Evolutionary conservation across 2,113 vertebrate genomes (phyloP).

Genomic region (Salvelinus alpinus): DNA sequence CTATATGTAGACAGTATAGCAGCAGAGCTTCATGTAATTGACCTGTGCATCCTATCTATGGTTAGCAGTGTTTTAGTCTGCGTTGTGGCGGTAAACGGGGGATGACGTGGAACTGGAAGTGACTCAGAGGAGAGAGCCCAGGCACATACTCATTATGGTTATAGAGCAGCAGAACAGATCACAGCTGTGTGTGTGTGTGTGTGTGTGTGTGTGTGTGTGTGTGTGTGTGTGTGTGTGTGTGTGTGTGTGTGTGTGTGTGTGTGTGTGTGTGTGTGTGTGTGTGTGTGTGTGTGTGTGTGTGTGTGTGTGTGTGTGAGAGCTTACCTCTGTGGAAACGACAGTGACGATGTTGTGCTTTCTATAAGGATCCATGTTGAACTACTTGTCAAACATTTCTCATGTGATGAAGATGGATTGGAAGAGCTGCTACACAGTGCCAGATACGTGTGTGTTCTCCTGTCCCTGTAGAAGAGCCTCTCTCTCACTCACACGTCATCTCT

Average conservation of each 20-base stretch:
- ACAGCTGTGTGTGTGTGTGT: background rate
- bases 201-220: conserved; percentile 78
- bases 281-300: conserved; percentile 82
- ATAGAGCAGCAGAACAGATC: background rate
- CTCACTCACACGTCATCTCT: no score
- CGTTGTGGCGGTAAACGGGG: background rate
- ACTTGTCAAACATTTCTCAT: no score
- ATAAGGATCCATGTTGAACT: conserved; percentile 28
- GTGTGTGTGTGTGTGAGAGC: conserved; percentile 29
- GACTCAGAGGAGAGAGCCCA: background rate
- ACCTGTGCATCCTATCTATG: background rate
- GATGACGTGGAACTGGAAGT: background rate
- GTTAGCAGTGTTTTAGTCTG: background rate
- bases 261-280: conserved; percentile 69
- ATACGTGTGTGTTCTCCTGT: no score
- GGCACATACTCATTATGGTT: background rate
- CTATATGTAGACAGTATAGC: background rate
- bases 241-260: background rate
- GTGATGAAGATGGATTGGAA: no score
- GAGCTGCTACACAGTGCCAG: no score
- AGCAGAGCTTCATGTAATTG: background rate
- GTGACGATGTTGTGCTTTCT: background rate
- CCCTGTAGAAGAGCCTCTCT: no score
- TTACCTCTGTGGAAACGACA: background rate
- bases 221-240: conserved; percentile 75